These are phyloP conservation scores for Ormyrus pomaceus DNA, from an alignment of 2,888 invertebrate genomes.

Conservation along the genomic window DNA sequence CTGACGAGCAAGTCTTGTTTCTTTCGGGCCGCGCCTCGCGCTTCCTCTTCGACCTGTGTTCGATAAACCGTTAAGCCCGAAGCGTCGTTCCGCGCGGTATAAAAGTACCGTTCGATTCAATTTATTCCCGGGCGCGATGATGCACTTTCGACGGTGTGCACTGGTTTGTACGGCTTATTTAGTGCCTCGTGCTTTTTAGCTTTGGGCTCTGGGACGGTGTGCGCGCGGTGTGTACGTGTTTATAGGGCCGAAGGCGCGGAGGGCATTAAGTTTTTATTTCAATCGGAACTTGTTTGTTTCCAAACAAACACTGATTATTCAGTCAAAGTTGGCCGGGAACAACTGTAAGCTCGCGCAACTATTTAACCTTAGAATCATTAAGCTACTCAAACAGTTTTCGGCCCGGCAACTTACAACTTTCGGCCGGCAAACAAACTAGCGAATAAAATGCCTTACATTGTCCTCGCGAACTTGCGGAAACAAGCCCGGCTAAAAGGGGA, in stretches of 20 bases:
- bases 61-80: constrained; percentile 26
- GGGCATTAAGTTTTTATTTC: too few relatives aligned
- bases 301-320: not conserved
- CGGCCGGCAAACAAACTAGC: not conserved
- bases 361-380: constrained; percentile 1
- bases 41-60: not conserved
- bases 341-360: not conserved
- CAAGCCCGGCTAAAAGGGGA: not conserved
- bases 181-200: too few relatives aligned
- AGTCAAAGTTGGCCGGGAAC: not conserved
- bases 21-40: not conserved
- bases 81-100: constrained; percentile 17
- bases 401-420: not conserved
- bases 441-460: not conserved
- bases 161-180: too few relatives aligned
- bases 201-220: too few relatives aligned
- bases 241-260: too few relatives aligned
- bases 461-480: not conserved
- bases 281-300: not conserved
- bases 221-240: too few relatives aligned
- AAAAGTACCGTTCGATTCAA: constrained; percentile 39
- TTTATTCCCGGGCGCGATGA: not conserved
- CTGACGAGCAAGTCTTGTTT: constrained; percentile 21
- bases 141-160: not conserved
- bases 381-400: not conserved